A percentile compares a stretch with the other conserved stretches of the same genome.
These are phyloP conservation scores for Apotomis turbidana DNA, from an alignment of 2,888 invertebrate species.

Conservation along the genomic window DNA sequence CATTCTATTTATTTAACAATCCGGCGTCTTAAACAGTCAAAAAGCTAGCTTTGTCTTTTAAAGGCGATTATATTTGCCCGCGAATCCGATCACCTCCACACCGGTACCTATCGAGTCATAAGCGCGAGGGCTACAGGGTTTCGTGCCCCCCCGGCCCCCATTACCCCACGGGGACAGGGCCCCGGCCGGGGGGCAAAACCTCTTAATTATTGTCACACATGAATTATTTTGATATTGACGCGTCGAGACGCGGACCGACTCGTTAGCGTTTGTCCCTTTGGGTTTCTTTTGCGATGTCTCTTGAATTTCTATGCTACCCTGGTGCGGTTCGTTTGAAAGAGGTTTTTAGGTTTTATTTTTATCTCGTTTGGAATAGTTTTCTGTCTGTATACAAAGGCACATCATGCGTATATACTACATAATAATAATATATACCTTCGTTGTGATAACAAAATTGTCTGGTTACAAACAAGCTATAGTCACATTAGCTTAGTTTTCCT, in stretches of 20 bases:
- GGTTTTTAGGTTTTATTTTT: slow-evolving; percentile 7
- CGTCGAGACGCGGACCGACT: slow-evolving; percentile 51
- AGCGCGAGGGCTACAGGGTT: slow-evolving; percentile 58
- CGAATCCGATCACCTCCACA: slow-evolving; percentile 56
- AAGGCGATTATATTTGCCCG: slow-evolving; percentile 46
- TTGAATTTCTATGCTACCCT: slow-evolving; percentile 40
- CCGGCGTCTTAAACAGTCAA: too few relatives aligned
- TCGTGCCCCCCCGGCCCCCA: slow-evolving; percentile 49
- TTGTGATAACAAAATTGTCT: too few relatives aligned
- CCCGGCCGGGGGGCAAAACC: slow-evolving; percentile 54
- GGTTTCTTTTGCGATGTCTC: slow-evolving; percentile 47
- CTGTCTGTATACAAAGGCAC: neutral
- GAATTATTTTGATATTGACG: slow-evolving; percentile 80
- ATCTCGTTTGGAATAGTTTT: neutral
- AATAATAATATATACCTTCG: too few relatives aligned
- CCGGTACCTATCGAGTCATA: slow-evolving; percentile 51
- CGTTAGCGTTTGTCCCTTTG: slow-evolving; percentile 50
- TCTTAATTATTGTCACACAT: slow-evolving; percentile 81
- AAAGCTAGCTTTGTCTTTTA: neutral
- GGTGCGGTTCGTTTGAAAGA: slow-evolving; percentile 17
- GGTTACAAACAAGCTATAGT: too few relatives aligned
- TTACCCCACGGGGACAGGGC: slow-evolving; percentile 51
- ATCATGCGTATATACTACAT: too few relatives aligned
- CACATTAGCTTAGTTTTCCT: too few relatives aligned
- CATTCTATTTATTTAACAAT: too few relatives aligned